Conservation (phyloP, 2,113 vertebrate species). For the Aplodontia rufa region DNA sequence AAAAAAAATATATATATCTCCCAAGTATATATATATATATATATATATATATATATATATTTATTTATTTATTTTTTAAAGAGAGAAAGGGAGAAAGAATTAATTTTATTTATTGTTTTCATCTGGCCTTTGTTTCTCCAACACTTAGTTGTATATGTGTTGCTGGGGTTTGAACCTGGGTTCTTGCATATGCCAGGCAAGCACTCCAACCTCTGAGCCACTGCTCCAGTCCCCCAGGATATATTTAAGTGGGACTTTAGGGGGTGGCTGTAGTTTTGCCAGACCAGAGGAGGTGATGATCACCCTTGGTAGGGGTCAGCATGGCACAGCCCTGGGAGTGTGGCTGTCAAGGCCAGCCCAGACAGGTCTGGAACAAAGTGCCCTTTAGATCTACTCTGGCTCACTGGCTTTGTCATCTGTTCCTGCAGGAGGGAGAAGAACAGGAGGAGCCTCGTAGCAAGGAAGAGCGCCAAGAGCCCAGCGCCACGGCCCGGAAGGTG, state of each 20-base stretch:
- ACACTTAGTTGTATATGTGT: too few species aligned
- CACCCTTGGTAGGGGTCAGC: background rate
- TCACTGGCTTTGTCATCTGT: slow-evolving; percentile 72
- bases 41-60: too few species aligned
- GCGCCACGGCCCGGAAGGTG: slow-evolving; percentile 87
- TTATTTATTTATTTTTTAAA: too few species aligned
- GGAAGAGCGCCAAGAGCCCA: slow-evolving; percentile 89
- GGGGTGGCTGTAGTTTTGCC: background rate
- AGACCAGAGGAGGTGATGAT: background rate
- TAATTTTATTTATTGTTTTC: too few species aligned
- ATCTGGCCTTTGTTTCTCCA: too few species aligned
- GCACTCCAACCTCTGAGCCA: too few species aligned
- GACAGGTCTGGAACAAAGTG: background rate
- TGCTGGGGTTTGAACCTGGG: too few species aligned
- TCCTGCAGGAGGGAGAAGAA: slow-evolving; percentile 90
- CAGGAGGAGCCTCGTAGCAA: slow-evolving; percentile 86
- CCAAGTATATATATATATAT: too few species aligned
- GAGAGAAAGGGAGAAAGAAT: too few species aligned
- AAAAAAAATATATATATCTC: too few species aligned
- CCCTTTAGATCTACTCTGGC: background rate
- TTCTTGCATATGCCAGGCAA: too few species aligned
- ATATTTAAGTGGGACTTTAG: background rate
- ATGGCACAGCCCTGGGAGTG: background rate
- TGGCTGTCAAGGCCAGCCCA: background rate
- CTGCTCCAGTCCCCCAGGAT: too few species aligned